Evolutionary conservation across 2,113 vertebrate genomes (phyloP), one percentile per base, ranked within the genome.

Genomic region (Oxygymnocypris stewartii): DNA sequence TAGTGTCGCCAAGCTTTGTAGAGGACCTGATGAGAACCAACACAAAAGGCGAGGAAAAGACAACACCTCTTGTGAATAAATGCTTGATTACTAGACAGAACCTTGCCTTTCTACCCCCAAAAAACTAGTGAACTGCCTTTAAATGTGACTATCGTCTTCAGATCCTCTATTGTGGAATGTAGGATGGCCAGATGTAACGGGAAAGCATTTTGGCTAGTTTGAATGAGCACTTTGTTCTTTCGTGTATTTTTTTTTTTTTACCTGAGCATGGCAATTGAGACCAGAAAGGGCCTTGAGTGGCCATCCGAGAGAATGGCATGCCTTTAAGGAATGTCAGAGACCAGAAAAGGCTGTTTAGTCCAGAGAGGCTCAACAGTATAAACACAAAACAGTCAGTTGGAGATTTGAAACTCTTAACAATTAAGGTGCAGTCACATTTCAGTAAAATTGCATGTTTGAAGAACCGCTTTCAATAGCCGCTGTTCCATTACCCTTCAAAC

Each of bases 1-100:
- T 91, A 91, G 90, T 90, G 87, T 78, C 86, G 90, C 80, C 40
- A 79, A 88, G 77, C 86, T 75, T 63, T 80, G 31, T 63, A 84
- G 87, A 84, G 74, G 65, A 85, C 79, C 73, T 63, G 90, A 76
- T 67, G 69, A 84, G 87, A 88, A 77, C 18, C n/a, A 37, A 47
- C 59, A 61, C 42, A 20, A 28, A 54, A 82, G 35, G 63, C 44
- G 23, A 42, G 78, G 14, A 74, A 49, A 80, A 86, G 47, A 78
- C 16, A 51, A n/a, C 59, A 74, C 73, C 86, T 85, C 82, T 31
- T 75, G 23, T 51, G 63, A 74, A 82, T 69, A 4, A 44, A 54
- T 73, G 18, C 23, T 63, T 74, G 69, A 75, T 20, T 63, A 84
- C 75, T 49, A 31, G 28, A 79, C 40, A 86, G 25, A 18, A 7